A percentile compares a stretch with the other conserved stretches of the same genome.
These are phyloP conservation scores for Nasua narica DNA, from an alignment of 2,797 vertebrate genomes.

Conservation along the genomic window DNA sequence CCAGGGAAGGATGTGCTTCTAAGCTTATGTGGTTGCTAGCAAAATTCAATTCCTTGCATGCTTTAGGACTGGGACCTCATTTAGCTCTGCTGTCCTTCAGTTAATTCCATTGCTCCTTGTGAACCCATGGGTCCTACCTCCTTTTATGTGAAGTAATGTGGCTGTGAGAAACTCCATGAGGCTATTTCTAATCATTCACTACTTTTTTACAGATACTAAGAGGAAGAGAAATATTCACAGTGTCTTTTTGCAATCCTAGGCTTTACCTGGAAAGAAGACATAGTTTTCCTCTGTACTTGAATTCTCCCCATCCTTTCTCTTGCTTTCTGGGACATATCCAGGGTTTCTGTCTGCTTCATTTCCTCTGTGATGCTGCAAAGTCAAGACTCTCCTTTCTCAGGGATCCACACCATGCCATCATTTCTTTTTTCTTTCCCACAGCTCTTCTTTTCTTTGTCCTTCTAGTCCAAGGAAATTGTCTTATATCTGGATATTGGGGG, in stretches of 20 bases:
- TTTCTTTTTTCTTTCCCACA: neutral
- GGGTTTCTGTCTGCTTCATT: neutral
- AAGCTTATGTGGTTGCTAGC: neutral
- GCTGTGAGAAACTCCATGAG: too few species aligned
- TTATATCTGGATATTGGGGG: neutral
- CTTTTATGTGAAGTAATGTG: neutral
- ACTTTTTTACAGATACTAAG: neutral
- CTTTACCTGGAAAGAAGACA: neutral
- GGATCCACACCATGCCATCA: accelerated
- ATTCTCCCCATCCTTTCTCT: neutral
- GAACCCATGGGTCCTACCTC: accelerated
- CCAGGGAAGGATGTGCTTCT: neutral
- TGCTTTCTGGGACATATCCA: neutral
- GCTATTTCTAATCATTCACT: neutral
- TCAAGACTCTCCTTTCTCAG: too few species aligned
- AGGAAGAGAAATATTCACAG: neutral
- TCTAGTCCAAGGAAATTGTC: neutral
- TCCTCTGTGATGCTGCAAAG: neutral
- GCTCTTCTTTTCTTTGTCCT: neutral
- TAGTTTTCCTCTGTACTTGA: neutral
- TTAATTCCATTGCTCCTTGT: neutral
- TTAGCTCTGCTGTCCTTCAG: neutral
- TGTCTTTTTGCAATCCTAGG: neutral
- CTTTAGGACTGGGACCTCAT: neutral
- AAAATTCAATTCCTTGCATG: neutral